Evolutionary conservation across 1,140 invertebrate species (phyloP), one percentile per base, ranked within the genome.

Genomic region (Sinella curviseta): DNA sequence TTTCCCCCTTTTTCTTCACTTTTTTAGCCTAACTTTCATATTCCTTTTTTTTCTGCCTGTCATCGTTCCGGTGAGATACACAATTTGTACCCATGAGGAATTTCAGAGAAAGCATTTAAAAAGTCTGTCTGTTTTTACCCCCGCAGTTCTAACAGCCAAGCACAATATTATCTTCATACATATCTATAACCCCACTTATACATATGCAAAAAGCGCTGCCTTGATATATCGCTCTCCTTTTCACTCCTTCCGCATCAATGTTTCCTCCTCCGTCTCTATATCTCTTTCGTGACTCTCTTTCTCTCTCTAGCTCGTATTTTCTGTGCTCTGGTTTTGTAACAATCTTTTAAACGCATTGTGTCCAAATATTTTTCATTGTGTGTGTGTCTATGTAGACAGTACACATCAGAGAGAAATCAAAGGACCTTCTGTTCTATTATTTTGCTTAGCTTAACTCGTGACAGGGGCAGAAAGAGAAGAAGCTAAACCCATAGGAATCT

Each of bases 381-480:
- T 65, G 8, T 65, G 57, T 65, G 57, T 65, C 24, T 8, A 65
- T 65, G 24, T 48, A 48, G 39, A 8, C 39, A 65, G 39, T 48
- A 20, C 16, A 48, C 57, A 65, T 65, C 57, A 65, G 24, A 65
- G 57, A 65, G 24, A 70, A 70, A 70, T 70, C 65, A 70, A 70
- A 33, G 65, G 65, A 65, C 24, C 3, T 65, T 65, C 24, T 65
- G 8, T 26, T 26, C n/a, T 20, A 8, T 48, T 48, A 8, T 8
- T 48, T 48, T 48, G 20, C 39, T 48, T 20, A 48, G 39, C 8
- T 48, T 48, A 48, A 48, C 39, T 48, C 39, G 8, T 48, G 39
- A 48, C 39, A 48, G 39, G 57, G 39, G 20, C 39, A 48, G 39
- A n/a, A 65, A 14, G 24, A n/a, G 57, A 65, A 65, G 26, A 65